Evolutionary conservation across 2,888 invertebrate genomes (phyloP).

Genomic region (Chaetogeoica ovagalla): DNA sequence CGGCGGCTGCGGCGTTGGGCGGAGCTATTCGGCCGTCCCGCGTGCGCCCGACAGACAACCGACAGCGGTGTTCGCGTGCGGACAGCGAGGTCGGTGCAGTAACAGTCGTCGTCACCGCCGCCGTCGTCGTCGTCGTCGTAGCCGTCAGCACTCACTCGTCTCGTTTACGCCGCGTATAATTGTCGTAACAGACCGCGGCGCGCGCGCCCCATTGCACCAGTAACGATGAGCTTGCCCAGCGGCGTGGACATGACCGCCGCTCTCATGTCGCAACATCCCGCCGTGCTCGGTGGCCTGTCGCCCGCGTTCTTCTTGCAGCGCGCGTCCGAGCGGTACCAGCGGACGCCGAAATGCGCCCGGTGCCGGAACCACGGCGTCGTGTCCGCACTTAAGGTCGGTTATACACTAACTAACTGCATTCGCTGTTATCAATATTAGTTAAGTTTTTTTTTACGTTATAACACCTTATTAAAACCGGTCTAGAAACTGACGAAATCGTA

Average conservation of each 20-base stretch:
- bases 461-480: too few relatives aligned
- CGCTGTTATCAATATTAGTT: too few relatives aligned
- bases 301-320: slow-evolving; percentile 84
- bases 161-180: neutral
- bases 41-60: neutral
- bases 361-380: slow-evolving; percentile 98
- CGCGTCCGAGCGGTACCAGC: slow-evolving; percentile 87
- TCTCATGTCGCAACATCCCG: slow-evolving; percentile 72
- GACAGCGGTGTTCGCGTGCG: neutral
- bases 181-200: too few relatives aligned
- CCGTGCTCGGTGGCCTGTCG: slow-evolving; percentile 78
- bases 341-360: slow-evolving; percentile 96
- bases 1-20: slow-evolving; percentile 4
- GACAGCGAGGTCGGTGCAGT: too few relatives aligned
- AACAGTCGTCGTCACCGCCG: slow-evolving; percentile 58
- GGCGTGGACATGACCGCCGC: slow-evolving; percentile 81
- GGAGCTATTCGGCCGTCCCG: neutral
- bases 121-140: slow-evolving; percentile 73
- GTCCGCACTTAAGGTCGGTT: slow-evolving; percentile 74
- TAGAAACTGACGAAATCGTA: too few relatives aligned
- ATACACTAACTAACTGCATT: too few relatives aligned
- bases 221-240: slow-evolving; percentile 78
- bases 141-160: slow-evolving; percentile 60
- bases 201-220: slow-evolving; percentile 19
- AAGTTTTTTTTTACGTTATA: too few relatives aligned